Base-by-base conservation (phyloP, 1,140 invertebrate genomes). In the Neuroterus valhalla region DNA sequence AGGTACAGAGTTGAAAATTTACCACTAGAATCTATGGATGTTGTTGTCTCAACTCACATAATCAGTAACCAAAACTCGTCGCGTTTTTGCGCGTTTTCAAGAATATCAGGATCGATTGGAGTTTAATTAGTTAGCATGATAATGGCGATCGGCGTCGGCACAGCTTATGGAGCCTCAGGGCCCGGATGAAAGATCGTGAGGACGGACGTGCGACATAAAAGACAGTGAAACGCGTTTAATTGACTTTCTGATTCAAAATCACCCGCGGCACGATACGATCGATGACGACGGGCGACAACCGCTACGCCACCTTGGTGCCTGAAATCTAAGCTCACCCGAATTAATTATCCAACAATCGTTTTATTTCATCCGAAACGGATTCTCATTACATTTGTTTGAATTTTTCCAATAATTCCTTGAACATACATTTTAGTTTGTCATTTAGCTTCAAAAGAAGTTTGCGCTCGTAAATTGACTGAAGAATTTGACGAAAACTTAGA, bases 201-300 rank as follows among this genome's bases (percentile, higher is more conserved):
- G 23, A 69, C 31, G 69, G 43, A 80, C 74, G 74, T 38, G 66
- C 82, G 82, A 85, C 83, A 81, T 79, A 81, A 82, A 78, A 76
- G 77, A 85, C 84, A 84, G 79, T 79, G 78, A 83, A 82, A 84
- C 83, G 80, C 79, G 82, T 85, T 84, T 86, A 86, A 85, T 86
- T 86, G 85, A 86, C 84, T 86, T 86, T 86, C 84, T 79, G 83
- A 86, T 86, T 86, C 85, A 84, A 86, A 86, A 83, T 86, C 80
- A 83, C 72, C 81, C 79, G 79, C 78, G 74, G 70, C 75, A 76
- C 78, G 85, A 86, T 86, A 85, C 78, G 78, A 86, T 85, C 84
- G 76, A 78, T 75, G 77, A 78, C n/a, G 48, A 26, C 26, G 46
- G 42, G 31, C 43, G 62, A 67, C 48, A 44, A 68, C 26, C 55